These are phyloP conservation scores for Phaethon lepturus DNA, from an alignment of 2,113 vertebrate species.

Conservation along the genomic window DNA sequence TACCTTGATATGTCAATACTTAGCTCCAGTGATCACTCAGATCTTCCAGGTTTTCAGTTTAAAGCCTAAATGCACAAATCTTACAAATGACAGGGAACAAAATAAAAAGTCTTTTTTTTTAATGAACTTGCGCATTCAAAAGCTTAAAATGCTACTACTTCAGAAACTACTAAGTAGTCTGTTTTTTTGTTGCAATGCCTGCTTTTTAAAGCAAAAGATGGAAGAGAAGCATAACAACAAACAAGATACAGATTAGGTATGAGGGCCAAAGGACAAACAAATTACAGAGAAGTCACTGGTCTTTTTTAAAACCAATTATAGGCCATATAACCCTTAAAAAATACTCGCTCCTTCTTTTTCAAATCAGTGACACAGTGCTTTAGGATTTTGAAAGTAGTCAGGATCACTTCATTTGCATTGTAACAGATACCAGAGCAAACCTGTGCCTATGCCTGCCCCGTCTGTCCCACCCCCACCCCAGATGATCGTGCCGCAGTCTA, in stretches of 20 bases:
- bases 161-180: not conserved
- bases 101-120: not conserved
- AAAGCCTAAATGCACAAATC: not conserved
- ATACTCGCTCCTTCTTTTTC: not conserved
- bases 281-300: not conserved
- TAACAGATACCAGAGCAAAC: not conserved
- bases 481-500: accelerated
- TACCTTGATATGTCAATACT: not conserved
- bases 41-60: not conserved
- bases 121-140: not conserved
- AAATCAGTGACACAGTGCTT: not conserved
- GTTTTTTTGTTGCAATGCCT: not conserved
- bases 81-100: not conserved
- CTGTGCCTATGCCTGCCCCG: not conserved
- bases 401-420: not conserved
- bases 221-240: not conserved
- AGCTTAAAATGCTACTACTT: not conserved
- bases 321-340: not conserved
- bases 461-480: not conserved
- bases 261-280: not conserved
- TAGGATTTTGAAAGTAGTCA: not conserved
- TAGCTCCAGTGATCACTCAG: not conserved
- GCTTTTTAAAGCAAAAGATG: not conserved
- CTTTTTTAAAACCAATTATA: not conserved
- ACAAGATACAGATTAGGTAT: not conserved